A percentile compares a stretch with the other conserved stretches of the same genome.
phyloP scores from a whole-genome alignment of 2,113 vertebrate genomes.

The Chionodraco myersi region DNA sequence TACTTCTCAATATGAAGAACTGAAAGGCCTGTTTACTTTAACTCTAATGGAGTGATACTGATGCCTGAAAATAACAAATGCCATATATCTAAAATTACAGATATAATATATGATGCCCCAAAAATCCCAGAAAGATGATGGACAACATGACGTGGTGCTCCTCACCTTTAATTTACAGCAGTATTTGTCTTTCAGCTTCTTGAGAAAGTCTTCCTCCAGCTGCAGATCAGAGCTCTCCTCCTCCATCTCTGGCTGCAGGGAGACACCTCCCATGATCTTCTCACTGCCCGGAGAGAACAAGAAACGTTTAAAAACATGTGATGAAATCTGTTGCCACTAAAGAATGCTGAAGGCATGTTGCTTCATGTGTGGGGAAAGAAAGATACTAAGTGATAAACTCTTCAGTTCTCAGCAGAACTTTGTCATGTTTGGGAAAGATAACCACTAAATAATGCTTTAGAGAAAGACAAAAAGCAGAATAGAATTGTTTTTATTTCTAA shows the following conservation, averaged over 20 bases:
- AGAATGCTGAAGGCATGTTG: not conserved
- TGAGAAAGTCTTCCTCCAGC: slow-evolving; percentile 65
- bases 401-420: too few species aligned
- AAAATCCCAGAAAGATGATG: too few species aligned
- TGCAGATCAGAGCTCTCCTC: slow-evolving; percentile 51
- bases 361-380: not conserved
- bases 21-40: not conserved
- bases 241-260: slow-evolving; percentile 76
- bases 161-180: slow-evolving; percentile 70
- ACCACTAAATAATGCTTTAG: too few species aligned
- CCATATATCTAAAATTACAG: too few species aligned
- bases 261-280: slow-evolving; percentile 74
- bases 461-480: too few species aligned
- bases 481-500: too few species aligned
- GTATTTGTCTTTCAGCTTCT: slow-evolving; percentile 73
- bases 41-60: not conserved
- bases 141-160: not conserved
- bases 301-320: not conserved
- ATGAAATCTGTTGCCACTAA: not conserved
- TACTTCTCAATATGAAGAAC: not conserved
- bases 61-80: not conserved
- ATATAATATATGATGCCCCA: not conserved
- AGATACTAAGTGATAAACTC: too few species aligned
- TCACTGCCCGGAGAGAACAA: slow-evolving; percentile 67
- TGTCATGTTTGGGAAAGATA: too few species aligned